Percentiles rank a stretch among this genome's conserved stretches.
These are phyloP conservation scores for Takifugu flavidus DNA, from an alignment of 2,113 vertebrate genomes.

Conservation along the genomic window DNA sequence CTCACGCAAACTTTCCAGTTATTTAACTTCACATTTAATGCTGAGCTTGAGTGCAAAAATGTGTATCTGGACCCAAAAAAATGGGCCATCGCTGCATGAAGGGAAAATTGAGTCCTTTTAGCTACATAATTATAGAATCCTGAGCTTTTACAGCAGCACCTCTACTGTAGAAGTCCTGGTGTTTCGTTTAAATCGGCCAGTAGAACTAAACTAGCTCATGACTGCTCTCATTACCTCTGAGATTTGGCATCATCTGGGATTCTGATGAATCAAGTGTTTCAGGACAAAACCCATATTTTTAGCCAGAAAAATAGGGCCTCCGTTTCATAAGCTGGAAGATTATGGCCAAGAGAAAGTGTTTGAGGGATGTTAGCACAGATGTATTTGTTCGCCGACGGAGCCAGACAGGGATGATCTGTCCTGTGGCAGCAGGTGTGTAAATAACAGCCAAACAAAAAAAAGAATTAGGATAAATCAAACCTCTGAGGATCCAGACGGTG, in stretches of 20 bases:
- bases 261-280: slow-evolving; percentile 49
- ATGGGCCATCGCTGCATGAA: no score
- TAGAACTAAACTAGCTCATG: slow-evolving; percentile 9
- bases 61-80: no score
- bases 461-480: slow-evolving; percentile 50
- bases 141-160: no score
- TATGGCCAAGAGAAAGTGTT: slow-evolving; percentile 20
- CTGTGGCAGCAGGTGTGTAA: slow-evolving; percentile 68
- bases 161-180: no score
- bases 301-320: slow-evolving; percentile 41
- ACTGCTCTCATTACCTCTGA: slow-evolving; percentile 21
- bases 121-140: no score
- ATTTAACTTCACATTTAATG: no score
- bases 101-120: no score
- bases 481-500: slow-evolving; percentile 32
- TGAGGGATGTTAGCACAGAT: slow-evolving; percentile 22
- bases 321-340: slow-evolving; percentile 21
- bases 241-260: slow-evolving; percentile 32
- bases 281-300: slow-evolving; percentile 60
- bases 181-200: no score
- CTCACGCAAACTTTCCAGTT: no score
- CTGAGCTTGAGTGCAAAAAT: no score
- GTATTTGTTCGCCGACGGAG: slow-evolving; percentile 15
- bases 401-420: slow-evolving; percentile 13
- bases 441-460: slow-evolving; percentile 58